Base-by-base conservation (phyloP, 2,888 invertebrate species). In the Ennomos quercinarius region DNA sequence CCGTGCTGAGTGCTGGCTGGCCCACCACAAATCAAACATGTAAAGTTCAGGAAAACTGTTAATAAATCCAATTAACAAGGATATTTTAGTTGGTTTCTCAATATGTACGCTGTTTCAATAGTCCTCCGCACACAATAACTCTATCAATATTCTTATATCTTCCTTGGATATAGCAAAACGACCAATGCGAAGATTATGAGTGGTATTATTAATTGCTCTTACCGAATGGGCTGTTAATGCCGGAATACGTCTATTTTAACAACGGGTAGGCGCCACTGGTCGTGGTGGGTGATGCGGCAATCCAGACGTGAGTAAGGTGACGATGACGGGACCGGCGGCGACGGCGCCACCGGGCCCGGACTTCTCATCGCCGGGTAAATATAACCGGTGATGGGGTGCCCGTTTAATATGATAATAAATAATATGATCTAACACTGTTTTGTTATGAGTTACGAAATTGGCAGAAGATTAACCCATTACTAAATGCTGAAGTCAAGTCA, bases 161-260 rank as follows among this genome's bases (percentile, higher is more conserved):
- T 34, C 13, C 35, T 43, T 54, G 36, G 45, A 57, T 59, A 60
- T 58, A 62, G 57, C 58, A 46, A 60, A 49, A 55, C 60, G 63
- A 61, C 63, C 63, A 60, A 51, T 51, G 67, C 67, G 36, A 44
- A 55, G 61, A 63, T 60, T 64, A 66, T 67, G 66, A 66, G 54
- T 62, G 43, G 48, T 63, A 63, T 58, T 66, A 65, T 64, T 66
- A 65, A 68, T 70, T 58, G 56, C 60, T 57, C 52, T 57, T 53
- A 48, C n/a, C 12, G 61, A 66, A 68, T 63, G 60, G 65, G 49
- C 53, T 48, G 67, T 68, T 57, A 68, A 58, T 59, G 66, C 60
- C 51, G 65, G 60, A 63, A 67, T 60, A 53, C 10, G 65, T 68
- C 70, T 70, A 70, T 70, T 67, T 71, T 70, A 69, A 65, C 63